phyloP scores from a whole-genome alignment of 2,797 vertebrate species.

The Decapterus maruadsi region DNA sequence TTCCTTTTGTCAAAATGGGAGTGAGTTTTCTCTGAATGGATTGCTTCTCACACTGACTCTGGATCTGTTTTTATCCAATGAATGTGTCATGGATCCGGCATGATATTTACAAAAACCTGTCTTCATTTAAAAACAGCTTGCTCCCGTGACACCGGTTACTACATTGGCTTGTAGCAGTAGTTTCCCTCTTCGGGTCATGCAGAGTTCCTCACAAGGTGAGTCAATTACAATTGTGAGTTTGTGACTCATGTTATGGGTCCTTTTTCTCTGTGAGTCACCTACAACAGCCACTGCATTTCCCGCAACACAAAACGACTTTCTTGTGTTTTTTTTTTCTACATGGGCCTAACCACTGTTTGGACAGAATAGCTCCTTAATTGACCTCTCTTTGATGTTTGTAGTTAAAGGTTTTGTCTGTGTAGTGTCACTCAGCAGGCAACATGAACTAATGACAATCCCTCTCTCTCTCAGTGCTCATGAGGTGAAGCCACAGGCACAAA shows the following conservation, averaged over 20 bases:
- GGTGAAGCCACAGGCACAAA: constrained; percentile 60
- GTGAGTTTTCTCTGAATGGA: not conserved
- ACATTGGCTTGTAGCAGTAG: constrained; percentile 27
- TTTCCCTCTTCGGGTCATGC: constrained; percentile 64
- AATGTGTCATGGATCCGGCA: constrained; percentile 32
- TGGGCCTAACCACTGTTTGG: constrained; percentile 54
- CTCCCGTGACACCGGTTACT: constrained; percentile 30
- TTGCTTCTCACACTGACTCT: not conserved
- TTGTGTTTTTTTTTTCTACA: constrained; percentile 18
- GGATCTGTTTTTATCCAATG: constrained; percentile 17
- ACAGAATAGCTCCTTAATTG: constrained; percentile 69
- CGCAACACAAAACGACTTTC: constrained; percentile 63
- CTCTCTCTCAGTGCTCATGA: constrained; percentile 21
- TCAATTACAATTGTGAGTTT: constrained; percentile 60
- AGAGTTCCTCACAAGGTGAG: constrained; percentile 68
- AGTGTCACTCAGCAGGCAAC: constrained; percentile 74
- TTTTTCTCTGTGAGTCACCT: constrained; percentile 75
- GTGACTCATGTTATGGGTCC: constrained; percentile 68
- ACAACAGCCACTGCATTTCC: constrained; percentile 55
- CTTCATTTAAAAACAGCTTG: constrained; percentile 46
- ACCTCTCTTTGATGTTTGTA: constrained; percentile 70
- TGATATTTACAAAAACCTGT: constrained; percentile 31
- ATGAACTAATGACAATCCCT: constrained; percentile 67
- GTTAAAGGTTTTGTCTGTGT: constrained; percentile 73
- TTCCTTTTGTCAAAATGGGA: not conserved